Evolutionary conservation across 2,797 vertebrate genomes (phyloP).

Genomic region (Protosalanx chinensis): DNA sequence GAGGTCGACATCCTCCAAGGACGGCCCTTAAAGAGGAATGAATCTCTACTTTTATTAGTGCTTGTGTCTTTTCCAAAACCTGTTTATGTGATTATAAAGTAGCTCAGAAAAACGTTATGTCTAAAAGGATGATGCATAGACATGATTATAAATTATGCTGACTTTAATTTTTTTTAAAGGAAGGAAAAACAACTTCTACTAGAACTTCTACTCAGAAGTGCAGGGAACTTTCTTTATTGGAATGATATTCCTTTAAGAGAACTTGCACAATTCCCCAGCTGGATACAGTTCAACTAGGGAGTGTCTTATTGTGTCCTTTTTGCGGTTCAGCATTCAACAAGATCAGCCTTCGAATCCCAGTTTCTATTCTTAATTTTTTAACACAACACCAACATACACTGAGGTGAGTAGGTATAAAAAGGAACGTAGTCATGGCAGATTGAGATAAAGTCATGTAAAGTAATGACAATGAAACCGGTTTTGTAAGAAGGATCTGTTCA

Average conservation of each 20-base stretch:
- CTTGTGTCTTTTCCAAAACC: not conserved
- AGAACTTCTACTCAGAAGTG: too few species aligned
- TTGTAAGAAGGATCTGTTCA: not conserved
- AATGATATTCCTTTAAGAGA: constrained; percentile 6
- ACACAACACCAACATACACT: not conserved
- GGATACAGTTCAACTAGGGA: not conserved
- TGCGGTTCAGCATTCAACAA: not conserved
- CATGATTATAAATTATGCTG: not conserved
- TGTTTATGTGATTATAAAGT: not conserved
- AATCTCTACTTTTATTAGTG: not conserved
- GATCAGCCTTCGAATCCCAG: not conserved
- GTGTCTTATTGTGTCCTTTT: not conserved
- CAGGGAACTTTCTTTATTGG: not conserved
- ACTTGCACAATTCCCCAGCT: not conserved
- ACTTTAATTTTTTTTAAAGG: not conserved
- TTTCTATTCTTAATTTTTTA: not conserved
- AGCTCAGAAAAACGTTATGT: not conserved
- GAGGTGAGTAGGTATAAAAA: constrained; percentile 2
- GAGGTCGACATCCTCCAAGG: not conserved
- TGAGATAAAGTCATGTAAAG: too few species aligned
- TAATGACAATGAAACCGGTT: too few species aligned
- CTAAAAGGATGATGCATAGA: not conserved
- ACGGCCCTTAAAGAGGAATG: not conserved
- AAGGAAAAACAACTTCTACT: too few species aligned
- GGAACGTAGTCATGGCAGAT: not conserved